A percentile compares a stretch with the other conserved stretches of the same genome.
These are phyloP conservation scores for Iselma pallidipennis DNA, from an alignment of 2,888 invertebrate species.

Conservation along the genomic window DNA sequence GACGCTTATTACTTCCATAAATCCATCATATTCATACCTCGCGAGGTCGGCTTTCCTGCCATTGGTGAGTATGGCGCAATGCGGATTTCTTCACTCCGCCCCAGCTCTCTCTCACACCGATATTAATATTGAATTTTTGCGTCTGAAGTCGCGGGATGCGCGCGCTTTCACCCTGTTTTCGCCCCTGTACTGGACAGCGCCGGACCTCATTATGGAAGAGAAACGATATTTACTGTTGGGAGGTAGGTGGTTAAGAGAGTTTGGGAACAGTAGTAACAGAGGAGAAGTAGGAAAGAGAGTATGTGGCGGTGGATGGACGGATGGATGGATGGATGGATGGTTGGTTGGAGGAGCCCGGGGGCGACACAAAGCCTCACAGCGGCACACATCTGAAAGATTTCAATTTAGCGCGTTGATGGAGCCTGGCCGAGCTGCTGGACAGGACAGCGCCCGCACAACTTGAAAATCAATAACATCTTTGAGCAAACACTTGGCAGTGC, in stretches of 20 bases:
- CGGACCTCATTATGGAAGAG: slow-evolving; percentile 52
- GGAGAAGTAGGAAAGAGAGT: slow-evolving; percentile 22
- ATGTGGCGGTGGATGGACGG: slow-evolving; percentile 19
- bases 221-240: slow-evolving; percentile 53
- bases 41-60: slow-evolving; percentile 44
- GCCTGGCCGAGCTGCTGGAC: slow-evolving; percentile 43
- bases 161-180: slow-evolving; percentile 44
- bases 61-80: slow-evolving; percentile 51
- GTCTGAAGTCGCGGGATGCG: slow-evolving; percentile 57
- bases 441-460: slow-evolving; percentile 49
- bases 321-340: slow-evolving; percentile 19
- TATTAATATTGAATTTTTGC: slow-evolving; percentile 83
- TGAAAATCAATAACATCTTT: slow-evolving; percentile 59
- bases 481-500: slow-evolving; percentile 57
- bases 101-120: slow-evolving; percentile 60
- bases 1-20: slow-evolving; percentile 82
- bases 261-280: slow-evolving; percentile 15
- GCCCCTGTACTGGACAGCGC: slow-evolving; percentile 42
- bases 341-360: slow-evolving; percentile 18
- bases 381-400: slow-evolving; percentile 53
- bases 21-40: slow-evolving; percentile 61
- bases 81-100: slow-evolving; percentile 49
- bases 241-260: neutral
- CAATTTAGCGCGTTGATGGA: slow-evolving; percentile 54
- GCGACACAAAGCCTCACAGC: slow-evolving; percentile 39